Conservation (phyloP, 2,888 invertebrate species). For the Agrochola lota region DNA sequence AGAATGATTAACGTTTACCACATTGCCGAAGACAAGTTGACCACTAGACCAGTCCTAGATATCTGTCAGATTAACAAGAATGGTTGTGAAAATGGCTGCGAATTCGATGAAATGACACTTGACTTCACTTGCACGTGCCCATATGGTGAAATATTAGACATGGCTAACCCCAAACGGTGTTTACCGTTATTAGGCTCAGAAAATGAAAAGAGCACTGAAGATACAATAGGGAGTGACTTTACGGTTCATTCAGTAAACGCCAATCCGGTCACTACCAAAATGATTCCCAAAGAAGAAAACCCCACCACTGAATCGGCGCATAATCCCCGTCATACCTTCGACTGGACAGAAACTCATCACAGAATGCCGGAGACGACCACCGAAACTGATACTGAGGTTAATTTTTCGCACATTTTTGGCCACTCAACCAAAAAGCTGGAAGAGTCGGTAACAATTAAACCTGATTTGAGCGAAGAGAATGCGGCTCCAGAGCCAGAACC, state of each 20-base stretch:
- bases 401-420: slow-evolving; percentile 81
- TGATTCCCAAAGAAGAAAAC: slow-evolving; percentile 74
- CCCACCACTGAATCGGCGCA: slow-evolving; percentile 70
- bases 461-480: slow-evolving; percentile 66
- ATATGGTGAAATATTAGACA: slow-evolving; percentile 84
- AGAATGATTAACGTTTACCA: slow-evolving; percentile 90
- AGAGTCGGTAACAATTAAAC: slow-evolving; percentile 56
- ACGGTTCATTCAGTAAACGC: slow-evolving; percentile 72
- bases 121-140: slow-evolving; percentile 93
- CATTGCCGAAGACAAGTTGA: slow-evolving; percentile 85
- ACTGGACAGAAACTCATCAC: slow-evolving; percentile 81
- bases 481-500: slow-evolving; percentile 56
- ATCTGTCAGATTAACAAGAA: slow-evolving; percentile 92
- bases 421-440: slow-evolving; percentile 67
- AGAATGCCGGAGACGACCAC: slow-evolving; percentile 75
- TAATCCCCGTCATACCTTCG: slow-evolving; percentile 70
- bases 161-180: slow-evolving; percentile 86
- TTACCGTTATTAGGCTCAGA: slow-evolving; percentile 76
- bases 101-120: slow-evolving; percentile 91
- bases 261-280: slow-evolving; percentile 73
- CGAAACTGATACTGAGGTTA: slow-evolving; percentile 77
- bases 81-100: slow-evolving; percentile 92
- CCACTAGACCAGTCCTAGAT: slow-evolving; percentile 89
- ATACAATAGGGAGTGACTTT: slow-evolving; percentile 61
- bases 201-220: slow-evolving; percentile 39